phyloP scores from a whole-genome alignment of 2,113 vertebrate genomes.

The Sapajus apella region DNA sequence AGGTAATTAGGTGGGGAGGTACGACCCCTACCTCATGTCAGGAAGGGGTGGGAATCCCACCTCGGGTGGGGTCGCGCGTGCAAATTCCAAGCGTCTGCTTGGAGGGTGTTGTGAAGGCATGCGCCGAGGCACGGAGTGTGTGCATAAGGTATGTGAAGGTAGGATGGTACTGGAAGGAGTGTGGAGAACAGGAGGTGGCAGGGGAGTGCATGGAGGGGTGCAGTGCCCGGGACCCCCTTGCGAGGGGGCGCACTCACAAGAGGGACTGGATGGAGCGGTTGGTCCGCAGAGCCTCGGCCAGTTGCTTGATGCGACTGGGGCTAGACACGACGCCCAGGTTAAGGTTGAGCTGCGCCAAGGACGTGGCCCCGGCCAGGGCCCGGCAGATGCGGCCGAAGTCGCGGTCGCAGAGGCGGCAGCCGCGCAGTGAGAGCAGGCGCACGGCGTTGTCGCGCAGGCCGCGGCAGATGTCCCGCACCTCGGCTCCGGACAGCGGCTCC shows the following conservation, averaged over 20 bases:
- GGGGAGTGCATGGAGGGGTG: background rate
- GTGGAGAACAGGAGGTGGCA: background rate
- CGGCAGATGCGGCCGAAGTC: constrained; percentile 95
- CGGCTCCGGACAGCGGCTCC: constrained; percentile 92
- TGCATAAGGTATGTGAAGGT: background rate
- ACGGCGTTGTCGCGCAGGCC: constrained; percentile 94
- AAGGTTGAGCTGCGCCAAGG: constrained; percentile 95
- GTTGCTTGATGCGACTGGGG: constrained; percentile 89
- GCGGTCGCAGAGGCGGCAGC: constrained; percentile 94
- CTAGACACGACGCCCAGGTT: constrained; percentile 95
- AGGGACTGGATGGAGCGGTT: constrained; percentile 97
- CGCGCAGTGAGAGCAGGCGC: constrained; percentile 92
- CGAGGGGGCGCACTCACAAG: constrained; percentile 89
- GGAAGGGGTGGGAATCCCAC: background rate
- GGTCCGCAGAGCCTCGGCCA: constrained; percentile 91
- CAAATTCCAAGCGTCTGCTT: background rate
- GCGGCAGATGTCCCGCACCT: constrained; percentile 95
- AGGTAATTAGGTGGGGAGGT: background rate
- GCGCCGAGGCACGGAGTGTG: background rate
- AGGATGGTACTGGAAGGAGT: background rate
- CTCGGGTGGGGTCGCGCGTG: background rate
- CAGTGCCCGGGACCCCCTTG: constrained; percentile 34
- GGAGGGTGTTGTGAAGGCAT: background rate
- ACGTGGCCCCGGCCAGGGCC: constrained; percentile 90
- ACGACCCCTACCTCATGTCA: constrained; percentile 59